Base-by-base conservation (phyloP, 2,888 invertebrate species). In the Epirrhoe alternata region DNA sequence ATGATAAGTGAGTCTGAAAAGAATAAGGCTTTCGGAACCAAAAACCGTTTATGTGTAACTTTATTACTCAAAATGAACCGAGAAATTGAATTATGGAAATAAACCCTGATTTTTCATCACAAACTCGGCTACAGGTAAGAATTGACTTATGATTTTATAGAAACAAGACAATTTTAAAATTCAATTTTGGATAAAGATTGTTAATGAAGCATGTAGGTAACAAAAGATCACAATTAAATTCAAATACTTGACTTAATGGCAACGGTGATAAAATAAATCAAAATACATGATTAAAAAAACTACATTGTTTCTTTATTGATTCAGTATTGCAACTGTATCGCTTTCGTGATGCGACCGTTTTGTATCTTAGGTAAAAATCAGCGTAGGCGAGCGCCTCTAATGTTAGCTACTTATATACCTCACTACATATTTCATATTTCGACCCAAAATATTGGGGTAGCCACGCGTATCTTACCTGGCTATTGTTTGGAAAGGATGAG, bases 1-100 rank as follows among this genome's bases (percentile, higher is more conserved):
- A 53, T 53, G 53, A 33, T 53, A 33, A 53, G 35, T 53, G 53
- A 53, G 35, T 10, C 8, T 35, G 47, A 47, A 47, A 47, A 47
- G 14, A 47, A 42, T 42, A 47, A 47, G 47, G 47, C 7, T 47
- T 47, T 47, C 47, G 12, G 38, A 42, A 42, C 38, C 12, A 47
- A 47, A 6, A 47, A 47, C 16, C 47, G 47, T 14, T 47, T 47
- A 47, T 12, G 47, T 47, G 14, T 16, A 47, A 47, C 47, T 47
- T 47, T 47, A 47, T 16, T 47, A 16, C 38, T 16, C 47, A 47
- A 47, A 16, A 14, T 47, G 47, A 16, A 47, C 47, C 47, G 38
- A 42, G 12, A 42, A 42, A 42, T 42, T 42, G 38, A 42, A 42
- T 42, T 42, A 42, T 42, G 38, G 38, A 42, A 42, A 42, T 42